Percentiles rank a stretch among this genome's conserved stretches.
phyloP scores from a whole-genome alignment of 2,797 vertebrate species.

The Protosalanx chinensis region DNA sequence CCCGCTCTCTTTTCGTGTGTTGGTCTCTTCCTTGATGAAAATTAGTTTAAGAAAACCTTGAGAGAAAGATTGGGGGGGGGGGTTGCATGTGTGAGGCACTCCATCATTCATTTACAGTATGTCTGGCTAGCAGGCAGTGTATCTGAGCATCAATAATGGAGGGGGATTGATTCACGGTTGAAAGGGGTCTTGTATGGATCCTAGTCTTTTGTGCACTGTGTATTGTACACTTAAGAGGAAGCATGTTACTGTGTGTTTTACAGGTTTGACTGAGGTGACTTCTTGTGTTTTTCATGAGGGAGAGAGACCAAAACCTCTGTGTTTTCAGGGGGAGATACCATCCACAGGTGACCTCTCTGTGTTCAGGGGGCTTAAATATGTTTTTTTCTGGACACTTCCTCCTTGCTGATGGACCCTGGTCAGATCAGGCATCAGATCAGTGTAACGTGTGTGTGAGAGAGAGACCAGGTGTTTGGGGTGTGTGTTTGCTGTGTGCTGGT shows the following conservation, averaged over 20 bases:
- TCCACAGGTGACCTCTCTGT: too few species aligned
- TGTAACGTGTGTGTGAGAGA: too few species aligned
- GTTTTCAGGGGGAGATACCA: too few species aligned
- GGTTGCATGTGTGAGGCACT: conserved; percentile 24
- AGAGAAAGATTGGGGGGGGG: conserved; percentile 13
- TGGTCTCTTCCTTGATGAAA: conserved; percentile 57
- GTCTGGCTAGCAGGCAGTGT: too few species aligned
- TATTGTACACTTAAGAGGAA: background rate
- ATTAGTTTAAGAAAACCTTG: conserved; percentile 42
- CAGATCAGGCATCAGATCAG: too few species aligned
- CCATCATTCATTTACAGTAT: conserved; percentile 67
- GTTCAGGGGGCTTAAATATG: too few species aligned
- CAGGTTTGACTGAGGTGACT: background rate
- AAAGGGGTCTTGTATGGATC: conserved; percentile 44
- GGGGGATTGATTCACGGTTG: conserved; percentile 64
- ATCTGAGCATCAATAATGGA: conserved; percentile 69
- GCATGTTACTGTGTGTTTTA: conserved; percentile 16
- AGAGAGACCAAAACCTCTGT: too few species aligned
- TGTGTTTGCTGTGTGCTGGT: too few species aligned
- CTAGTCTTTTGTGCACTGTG: background rate
- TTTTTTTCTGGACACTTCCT: too few species aligned
- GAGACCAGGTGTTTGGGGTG: too few species aligned
- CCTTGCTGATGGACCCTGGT: too few species aligned
- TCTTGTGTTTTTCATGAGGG: too few species aligned
- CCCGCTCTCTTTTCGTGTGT: conserved; percentile 71